These are phyloP conservation scores for Pseudococcus viburni DNA, from an alignment of 2,888 invertebrate genomes.

Conservation along the genomic window DNA sequence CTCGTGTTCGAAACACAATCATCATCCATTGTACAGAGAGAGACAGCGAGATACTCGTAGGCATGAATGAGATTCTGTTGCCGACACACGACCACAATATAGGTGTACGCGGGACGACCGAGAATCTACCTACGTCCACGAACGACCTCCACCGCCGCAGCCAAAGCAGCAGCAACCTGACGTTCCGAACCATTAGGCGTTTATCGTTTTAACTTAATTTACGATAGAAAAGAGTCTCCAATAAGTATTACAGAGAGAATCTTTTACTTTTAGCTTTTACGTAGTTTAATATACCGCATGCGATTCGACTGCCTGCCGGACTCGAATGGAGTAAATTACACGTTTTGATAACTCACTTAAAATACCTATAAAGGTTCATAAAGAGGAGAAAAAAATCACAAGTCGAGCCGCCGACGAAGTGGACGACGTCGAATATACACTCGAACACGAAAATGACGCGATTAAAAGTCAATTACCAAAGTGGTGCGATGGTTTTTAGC, in stretches of 20 bases:
- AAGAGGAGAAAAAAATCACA: slow-evolving; percentile 15
- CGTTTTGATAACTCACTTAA: slow-evolving; percentile 41
- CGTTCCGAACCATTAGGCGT: slow-evolving; percentile 58
- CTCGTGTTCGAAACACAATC: slow-evolving; percentile 1
- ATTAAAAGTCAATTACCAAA: slow-evolving; percentile 43
- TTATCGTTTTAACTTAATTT: slow-evolving; percentile 60
- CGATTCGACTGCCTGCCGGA: background rate
- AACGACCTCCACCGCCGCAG: slow-evolving; percentile 51
- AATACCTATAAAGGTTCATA: background rate
- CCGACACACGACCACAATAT: slow-evolving; percentile 60
- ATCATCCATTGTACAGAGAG: background rate
- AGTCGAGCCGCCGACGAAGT: background rate
- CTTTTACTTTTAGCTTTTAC: background rate
- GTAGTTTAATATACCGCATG: slow-evolving; percentile 12
- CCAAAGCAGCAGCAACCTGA: slow-evolving; percentile 24
- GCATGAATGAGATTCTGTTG: slow-evolving; percentile 59
- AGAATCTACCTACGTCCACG: slow-evolving; percentile 56
- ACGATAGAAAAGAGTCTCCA: background rate
- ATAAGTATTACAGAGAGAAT: background rate
- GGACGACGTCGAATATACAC: background rate
- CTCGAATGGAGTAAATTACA: slow-evolving; percentile 29
- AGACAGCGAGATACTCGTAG: slow-evolving; percentile 24
- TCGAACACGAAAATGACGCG: slow-evolving; percentile 25
- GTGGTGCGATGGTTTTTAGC: slow-evolving; percentile 10
- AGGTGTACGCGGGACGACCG: background rate